Evolutionary conservation across 2,797 vertebrate species (phyloP).

Genomic region (Pseudochirops cupreus): DNA sequence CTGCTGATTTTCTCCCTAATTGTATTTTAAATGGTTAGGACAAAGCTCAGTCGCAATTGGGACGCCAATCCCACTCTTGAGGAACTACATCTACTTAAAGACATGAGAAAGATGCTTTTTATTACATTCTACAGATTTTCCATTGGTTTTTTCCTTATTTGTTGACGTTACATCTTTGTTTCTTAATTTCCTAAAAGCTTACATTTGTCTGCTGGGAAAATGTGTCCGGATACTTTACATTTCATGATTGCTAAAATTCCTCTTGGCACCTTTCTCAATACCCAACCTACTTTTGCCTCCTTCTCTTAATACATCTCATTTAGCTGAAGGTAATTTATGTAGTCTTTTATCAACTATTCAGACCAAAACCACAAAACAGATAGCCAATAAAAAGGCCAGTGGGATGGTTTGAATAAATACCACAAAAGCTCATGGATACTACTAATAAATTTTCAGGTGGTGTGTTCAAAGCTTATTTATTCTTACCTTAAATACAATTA

Average conservation of each 20-base stretch:
- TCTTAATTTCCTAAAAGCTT: neutral
- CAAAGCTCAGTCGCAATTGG: constrained; percentile 77
- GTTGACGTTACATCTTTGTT: constrained; percentile 19
- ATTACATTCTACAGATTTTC: constrained; percentile 14
- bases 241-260: constrained; percentile 40
- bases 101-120: constrained; percentile 42
- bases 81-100: constrained; percentile 54
- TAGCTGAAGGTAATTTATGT: neutral
- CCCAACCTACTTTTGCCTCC: neutral
- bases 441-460: neutral
- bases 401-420: neutral
- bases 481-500: constrained; percentile 25
- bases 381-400: neutral
- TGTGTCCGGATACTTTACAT: neutral
- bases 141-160: neutral
- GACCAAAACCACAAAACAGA: neutral
- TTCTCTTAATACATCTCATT: neutral
- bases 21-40: constrained; percentile 82
- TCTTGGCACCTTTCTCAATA: neutral
- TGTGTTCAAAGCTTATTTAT: neutral
- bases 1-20: constrained; percentile 80
- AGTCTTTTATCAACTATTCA: neutral
- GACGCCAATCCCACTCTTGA: constrained; percentile 70
- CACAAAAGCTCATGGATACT: neutral
- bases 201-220: constrained; percentile 22